Base-by-base conservation (phyloP, 1,140 invertebrate genomes). In the Thrips palmi region DNA sequence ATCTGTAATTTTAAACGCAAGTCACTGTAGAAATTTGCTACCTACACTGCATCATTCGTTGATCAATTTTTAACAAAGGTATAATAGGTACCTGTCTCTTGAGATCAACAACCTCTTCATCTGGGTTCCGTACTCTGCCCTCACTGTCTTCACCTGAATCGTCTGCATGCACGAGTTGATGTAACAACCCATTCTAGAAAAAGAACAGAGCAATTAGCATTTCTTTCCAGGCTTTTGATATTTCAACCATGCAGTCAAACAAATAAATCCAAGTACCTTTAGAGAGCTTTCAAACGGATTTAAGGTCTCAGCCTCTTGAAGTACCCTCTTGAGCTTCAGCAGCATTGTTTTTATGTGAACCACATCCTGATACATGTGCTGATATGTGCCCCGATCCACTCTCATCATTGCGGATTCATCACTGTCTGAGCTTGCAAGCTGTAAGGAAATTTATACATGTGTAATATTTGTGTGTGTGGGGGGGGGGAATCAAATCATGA, bases 271-370 rank as follows among this genome's bases (percentile, higher is more conserved):
- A 20, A 38, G 33, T 22, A 34, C 18, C 2, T 14, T 27, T 19
- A 45, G 28, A 27, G n/a, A n/a, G n/a, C n/a, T n/a, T n/a, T 15
- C 59, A 75, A n/a, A n/a, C n/a, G n/a, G n/a, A n/a, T n/a, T n/a
- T n/a, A n/a, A n/a, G n/a, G n/a, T n/a, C 6, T 17, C 5, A 6
- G 18, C 76, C 67, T 80, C 75, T 63, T 80, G 75, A 57, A 84
- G 62, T 45, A 80, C 69, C 48, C 74, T 64, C 56, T 77, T 77
- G 8, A 84, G 64, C 55, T 77, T 72, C 42, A 80, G 56, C 37
- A 82, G 64, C 65, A 80, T 68, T 17, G 77, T 80, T 61, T 82
- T 83, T 42, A 82, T 73, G 44, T 68, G 70, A 48, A 77, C 74
- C 41, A 82, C 70, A 52, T 83, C 79, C 56, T 81, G 76, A 47